Percentiles rank a stretch among this genome's conserved stretches.
These are phyloP conservation scores for Lepeophtheirus nordmannii DNA, from an alignment of 2,888 invertebrate genomes.

Conservation along the genomic window DNA sequence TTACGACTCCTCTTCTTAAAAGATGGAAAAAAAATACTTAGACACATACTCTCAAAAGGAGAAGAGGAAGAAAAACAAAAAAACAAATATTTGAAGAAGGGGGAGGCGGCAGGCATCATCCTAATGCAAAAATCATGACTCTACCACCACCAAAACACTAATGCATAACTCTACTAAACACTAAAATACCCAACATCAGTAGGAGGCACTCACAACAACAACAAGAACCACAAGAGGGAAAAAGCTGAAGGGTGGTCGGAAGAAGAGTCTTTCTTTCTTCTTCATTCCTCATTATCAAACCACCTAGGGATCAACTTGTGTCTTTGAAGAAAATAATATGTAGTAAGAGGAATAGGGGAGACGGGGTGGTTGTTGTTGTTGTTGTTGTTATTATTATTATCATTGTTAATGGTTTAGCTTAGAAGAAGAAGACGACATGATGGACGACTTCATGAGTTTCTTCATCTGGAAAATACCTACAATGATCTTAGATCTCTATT, in stretches of 20 bases:
- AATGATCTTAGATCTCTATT: no score
- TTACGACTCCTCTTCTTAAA: not conserved
- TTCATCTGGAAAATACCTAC: no score
- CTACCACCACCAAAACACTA: no score
- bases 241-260: not conserved
- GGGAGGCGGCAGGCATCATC: no score
- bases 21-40: not conserved
- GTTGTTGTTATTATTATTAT: no score
- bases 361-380: no score
- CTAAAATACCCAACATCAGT: no score
- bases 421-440: no score
- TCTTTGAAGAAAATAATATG: not conserved
- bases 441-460: no score
- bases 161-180: no score
- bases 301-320: not conserved
- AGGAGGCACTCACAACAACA: not conserved
- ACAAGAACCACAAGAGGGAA: not conserved
- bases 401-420: no score
- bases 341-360: not conserved
- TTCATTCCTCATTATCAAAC: conserved; percentile 4
- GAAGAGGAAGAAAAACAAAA: not conserved
- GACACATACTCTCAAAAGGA: not conserved
- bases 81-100: conserved; percentile 1
- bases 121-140: no score
- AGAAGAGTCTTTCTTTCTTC: not conserved